Conservation (phyloP, 2,888 invertebrate species). For the Ecdyonurus torrentis region DNA sequence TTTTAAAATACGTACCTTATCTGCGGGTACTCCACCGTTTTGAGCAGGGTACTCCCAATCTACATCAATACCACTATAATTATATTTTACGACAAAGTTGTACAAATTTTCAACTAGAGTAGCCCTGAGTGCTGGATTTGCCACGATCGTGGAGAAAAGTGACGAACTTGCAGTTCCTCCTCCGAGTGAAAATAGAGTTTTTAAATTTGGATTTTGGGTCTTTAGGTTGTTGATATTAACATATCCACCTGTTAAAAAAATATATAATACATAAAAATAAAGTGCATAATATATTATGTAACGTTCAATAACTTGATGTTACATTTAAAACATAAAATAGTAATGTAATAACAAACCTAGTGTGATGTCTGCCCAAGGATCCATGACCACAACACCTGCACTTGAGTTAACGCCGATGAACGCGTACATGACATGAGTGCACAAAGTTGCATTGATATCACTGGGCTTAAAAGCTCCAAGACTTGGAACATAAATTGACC, state of each 20-base stretch:
- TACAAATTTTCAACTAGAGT: conserved; percentile 34
- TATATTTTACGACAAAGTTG: conserved; percentile 33
- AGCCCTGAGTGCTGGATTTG: conserved; percentile 25
- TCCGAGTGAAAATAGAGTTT: conserved; percentile 43
- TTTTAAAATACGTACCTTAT: conserved; percentile 22
- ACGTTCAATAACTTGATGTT: too few species aligned
- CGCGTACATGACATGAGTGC: conserved; percentile 58
- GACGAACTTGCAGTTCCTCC: conserved; percentile 49
- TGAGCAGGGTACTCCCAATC: conserved; percentile 57
- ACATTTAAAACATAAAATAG: neutral
- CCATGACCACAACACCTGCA: conserved; percentile 36
- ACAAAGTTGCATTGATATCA: conserved; percentile 45
- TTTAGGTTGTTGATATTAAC: conserved; percentile 36
- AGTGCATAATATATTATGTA: too few species aligned
- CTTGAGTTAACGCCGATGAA: conserved; percentile 46
- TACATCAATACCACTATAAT: conserved; percentile 52
- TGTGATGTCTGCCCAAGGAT: conserved; percentile 42
- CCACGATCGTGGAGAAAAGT: conserved; percentile 34
- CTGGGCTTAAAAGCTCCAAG: conserved; percentile 46
- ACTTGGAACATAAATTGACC: conserved; percentile 51
- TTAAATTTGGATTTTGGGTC: conserved; percentile 31
- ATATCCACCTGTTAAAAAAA: conserved; percentile 28
- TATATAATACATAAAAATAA: too few species aligned
- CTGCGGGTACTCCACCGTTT: conserved; percentile 31
- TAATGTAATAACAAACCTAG: conserved; percentile 16